Evolutionary conservation across 2,113 vertebrate species (phyloP), one percentile per base, ranked within the genome.

Genomic region (Poeciliopsis occidentalis): DNA sequence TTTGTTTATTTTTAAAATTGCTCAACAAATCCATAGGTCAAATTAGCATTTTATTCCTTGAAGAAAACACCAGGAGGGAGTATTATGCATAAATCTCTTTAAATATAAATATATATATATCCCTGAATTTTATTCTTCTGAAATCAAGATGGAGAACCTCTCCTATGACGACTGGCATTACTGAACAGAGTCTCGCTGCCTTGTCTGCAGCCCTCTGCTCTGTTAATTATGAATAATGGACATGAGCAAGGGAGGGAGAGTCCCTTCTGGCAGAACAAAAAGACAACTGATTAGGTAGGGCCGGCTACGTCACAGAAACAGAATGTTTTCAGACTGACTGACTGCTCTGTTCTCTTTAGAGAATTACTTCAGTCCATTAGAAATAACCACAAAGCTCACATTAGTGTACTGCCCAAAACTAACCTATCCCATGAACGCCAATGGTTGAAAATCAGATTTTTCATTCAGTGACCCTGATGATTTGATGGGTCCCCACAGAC

Each of bases 171-270:
- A 4, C 71, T 62, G 10, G 39, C 64, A 26, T 60, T 60, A 66
- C 12, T 29, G 34, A 13, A 30, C 60, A 17, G 64, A 80, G 60
- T 41, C 70, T 73, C 73, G 26, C 26, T 32, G 68, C 41, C 76
- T 85, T 79, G 72, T 86, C 86, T 85, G 81, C 77, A 84, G 83
- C 70, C 67, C 72, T 75, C 34, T 82, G 75, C 69, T 83, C 76
- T 70, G 80, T 80, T 91, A 92, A 91, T 92, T 87, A 88, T 70
- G 76, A 79, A 75, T 89, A 90, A 91, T 87, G 84, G 83, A 83
- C 80, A 60, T 12, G 76, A 87, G 76, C 73, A 29, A 67, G 34
- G 69, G 81, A 71, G 82, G 78, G 69, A 60, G 77, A 82, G 72
- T 76, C 73, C 67, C 62, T 76, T 79, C 81, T 88, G 69, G 72